Base-by-base conservation (phyloP, 1,140 invertebrate genomes). In the Platorchestia sp. region DNA sequence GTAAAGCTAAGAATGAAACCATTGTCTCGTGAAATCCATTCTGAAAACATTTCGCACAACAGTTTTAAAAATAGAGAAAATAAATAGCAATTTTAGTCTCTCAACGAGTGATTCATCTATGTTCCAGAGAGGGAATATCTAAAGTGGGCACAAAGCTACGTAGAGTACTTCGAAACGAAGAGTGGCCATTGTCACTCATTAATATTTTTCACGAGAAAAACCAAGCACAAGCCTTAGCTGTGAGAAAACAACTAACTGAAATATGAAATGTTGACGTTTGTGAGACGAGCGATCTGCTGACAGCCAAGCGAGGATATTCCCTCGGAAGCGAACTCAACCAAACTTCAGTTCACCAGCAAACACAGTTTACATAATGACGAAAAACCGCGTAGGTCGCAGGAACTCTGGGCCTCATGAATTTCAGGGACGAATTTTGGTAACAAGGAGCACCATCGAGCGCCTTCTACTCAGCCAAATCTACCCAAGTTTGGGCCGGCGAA, bases 301-400 rank as follows among this genome's bases (percentile, higher is more conserved):
- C 3, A 75, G 36, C 36, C 14, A 22, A 89, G 87, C 5, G 27
- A 36, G 87, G 36, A 89, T 19, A 89, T 89, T 89, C 5, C 41
- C 14, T 42, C 22, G 87, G 36, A 75, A 14, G 14, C 27, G 36
- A 75, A 75, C 14, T 22, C 14, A 75, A 27, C 59, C 14, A 3
- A 75, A 75, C 59, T 75, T 36, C 59, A 75, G 59, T 36, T 27
- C 59, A 14, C 59, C 7, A 75, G 59, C 59, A 75, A 75, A 75
- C 59, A 75, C 36, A 75, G 59, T n/a, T 93, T 93, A 36, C 19
- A 93, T 93, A 93, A 93, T 44, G 44, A 93, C 91, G 19, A 93
- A 93, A 45, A 93, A 45, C 10, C 41, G 43, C 87, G 87, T 75
- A 22, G 59, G 59, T 36, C 27, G 14, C 27, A 19, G 59, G 59